These are phyloP conservation scores for Isoperla grammatica DNA, from an alignment of 2,888 invertebrate species.

Conservation along the genomic window DNA sequence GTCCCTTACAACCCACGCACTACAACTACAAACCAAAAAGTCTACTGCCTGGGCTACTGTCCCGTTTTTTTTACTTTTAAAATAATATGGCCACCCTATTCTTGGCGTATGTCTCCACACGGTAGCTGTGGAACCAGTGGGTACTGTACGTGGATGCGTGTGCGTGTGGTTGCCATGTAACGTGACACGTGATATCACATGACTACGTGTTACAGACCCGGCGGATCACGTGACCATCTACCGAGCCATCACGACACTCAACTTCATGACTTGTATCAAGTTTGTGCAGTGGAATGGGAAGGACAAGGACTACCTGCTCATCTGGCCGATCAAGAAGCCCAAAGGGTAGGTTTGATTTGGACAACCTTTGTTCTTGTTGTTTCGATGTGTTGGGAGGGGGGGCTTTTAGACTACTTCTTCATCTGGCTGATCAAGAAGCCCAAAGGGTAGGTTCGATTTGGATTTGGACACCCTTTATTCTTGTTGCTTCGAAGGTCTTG, in stretches of 20 bases:
- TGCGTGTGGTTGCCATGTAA: too few species aligned
- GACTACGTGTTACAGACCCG: constrained; percentile 45
- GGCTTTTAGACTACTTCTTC: constrained; percentile 55
- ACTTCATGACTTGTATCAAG: constrained; percentile 58
- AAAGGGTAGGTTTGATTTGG: constrained; percentile 42
- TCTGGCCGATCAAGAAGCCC: constrained; percentile 61
- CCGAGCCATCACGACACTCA: constrained; percentile 54
- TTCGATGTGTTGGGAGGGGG: constrained; percentile 53
- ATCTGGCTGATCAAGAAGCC: constrained; percentile 63
- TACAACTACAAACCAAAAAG: too few species aligned
- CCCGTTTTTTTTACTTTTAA: too few species aligned
- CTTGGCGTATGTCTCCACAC: too few species aligned
- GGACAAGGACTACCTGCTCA: constrained; percentile 55
- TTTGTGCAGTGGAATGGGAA: constrained; percentile 62
- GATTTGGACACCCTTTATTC: too few species aligned
- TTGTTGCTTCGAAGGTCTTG: constrained; percentile 36
- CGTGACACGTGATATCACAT: neutral
- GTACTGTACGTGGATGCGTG: too few species aligned
- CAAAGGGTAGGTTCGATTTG: constrained; percentile 41
- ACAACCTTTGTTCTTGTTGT: neutral
- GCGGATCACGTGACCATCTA: constrained; percentile 53
- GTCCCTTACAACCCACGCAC: too few species aligned
- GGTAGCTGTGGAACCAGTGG: too few species aligned
- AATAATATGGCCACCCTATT: too few species aligned
- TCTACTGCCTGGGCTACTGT: too few species aligned